These are phyloP conservation scores for Enteromius paludinosus DNA, from an alignment of 2,797 vertebrate genomes.

Conservation along the genomic window DNA sequence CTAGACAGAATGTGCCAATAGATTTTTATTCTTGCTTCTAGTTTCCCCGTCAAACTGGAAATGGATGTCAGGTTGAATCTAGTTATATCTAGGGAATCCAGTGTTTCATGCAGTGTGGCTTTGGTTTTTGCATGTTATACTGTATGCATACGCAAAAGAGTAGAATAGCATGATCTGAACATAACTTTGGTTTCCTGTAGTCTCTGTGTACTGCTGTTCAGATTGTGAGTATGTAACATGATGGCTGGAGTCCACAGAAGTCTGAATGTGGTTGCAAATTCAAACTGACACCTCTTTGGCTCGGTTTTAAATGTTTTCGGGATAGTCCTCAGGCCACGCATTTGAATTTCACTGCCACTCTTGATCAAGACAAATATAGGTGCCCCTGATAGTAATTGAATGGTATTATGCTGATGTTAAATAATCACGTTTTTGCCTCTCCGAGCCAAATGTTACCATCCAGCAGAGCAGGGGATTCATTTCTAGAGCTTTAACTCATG, in stretches of 20 bases:
- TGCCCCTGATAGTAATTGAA: constrained; percentile 10
- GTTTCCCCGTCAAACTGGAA: not conserved
- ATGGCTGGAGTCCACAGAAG: not conserved
- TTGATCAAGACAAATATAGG: not conserved
- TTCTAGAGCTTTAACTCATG: not conserved
- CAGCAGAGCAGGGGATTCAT: not conserved
- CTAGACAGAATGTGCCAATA: not conserved
- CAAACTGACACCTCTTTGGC: not conserved
- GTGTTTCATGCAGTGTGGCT: not conserved
- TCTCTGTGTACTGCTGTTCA: not conserved
- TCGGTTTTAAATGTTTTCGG: not conserved
- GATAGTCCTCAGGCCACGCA: not conserved
- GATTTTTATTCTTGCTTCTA: not conserved
- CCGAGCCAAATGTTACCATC: not conserved
- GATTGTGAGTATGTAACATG: constrained; percentile 7
- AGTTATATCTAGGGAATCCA: not conserved
- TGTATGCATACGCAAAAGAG: not conserved
- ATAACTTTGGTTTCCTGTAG: constrained; percentile 6
- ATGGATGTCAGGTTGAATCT: not conserved
- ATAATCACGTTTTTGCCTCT: not conserved
- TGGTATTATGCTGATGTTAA: not conserved
- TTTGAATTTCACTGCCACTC: constrained; percentile 13
- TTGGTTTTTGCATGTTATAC: not conserved
- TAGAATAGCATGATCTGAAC: not conserved
- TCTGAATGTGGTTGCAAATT: not conserved